Evolutionary conservation across 2,797 vertebrate species (phyloP).

Genomic region (Chelonia mydas): DNA sequence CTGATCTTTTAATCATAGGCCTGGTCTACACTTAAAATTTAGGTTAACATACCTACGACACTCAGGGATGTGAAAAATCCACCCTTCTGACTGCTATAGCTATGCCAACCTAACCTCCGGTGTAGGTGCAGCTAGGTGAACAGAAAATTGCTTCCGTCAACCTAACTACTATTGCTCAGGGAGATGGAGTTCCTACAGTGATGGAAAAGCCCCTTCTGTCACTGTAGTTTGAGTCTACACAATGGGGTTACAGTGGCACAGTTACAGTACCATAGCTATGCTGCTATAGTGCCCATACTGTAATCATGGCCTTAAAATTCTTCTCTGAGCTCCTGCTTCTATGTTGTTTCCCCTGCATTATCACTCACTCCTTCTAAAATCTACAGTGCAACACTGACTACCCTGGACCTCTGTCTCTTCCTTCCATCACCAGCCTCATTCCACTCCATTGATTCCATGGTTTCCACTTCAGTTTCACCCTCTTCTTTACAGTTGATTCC

Average conservation of each 20-base stretch:
- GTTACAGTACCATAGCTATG: background rate
- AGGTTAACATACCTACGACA: too few species aligned
- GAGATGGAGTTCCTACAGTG: background rate
- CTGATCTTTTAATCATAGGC: background rate
- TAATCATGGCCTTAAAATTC: background rate
- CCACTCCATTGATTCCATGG: background rate
- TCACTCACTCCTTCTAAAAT: background rate
- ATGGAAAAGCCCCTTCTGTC: background rate
- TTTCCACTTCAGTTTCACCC: background rate
- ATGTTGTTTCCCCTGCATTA: background rate
- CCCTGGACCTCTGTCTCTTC: background rate
- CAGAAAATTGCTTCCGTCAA: too few species aligned
- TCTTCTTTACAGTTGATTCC: background rate
- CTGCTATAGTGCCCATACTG: background rate
- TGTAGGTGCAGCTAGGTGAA: too few species aligned
- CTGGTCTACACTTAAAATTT: too few species aligned
- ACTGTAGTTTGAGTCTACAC: background rate
- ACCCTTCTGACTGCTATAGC: too few species aligned
- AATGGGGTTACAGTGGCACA: background rate
- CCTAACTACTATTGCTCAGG: background rate
- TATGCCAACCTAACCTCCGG: too few species aligned
- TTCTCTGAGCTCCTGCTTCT: background rate
- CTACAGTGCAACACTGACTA: background rate
- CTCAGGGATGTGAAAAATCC: too few species aligned
- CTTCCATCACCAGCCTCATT: background rate